Evolutionary conservation across 2,113 vertebrate species (phyloP).

Genomic region (Hyla sarda): DNA sequence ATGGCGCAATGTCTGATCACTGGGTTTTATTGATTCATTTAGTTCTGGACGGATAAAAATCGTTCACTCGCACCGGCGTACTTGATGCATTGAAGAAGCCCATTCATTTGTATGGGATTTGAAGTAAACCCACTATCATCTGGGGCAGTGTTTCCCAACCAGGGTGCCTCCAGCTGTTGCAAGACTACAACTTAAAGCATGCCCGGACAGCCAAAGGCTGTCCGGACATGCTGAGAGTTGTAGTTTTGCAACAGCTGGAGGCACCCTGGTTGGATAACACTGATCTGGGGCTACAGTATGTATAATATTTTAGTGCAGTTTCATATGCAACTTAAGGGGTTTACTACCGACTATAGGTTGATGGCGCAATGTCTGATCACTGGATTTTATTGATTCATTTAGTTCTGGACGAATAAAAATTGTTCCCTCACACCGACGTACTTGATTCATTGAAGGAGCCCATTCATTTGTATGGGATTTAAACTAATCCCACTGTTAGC

Average conservation of each 20-base stretch:
- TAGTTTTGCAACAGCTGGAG: no score
- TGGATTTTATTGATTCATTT: neutral
- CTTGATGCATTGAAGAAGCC: neutral
- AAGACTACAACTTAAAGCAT: no score
- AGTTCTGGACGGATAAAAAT: neutral
- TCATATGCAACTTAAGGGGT: no score
- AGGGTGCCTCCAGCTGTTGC: no score
- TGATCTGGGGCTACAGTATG: no score
- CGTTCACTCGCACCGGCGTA: neutral
- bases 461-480: neutral
- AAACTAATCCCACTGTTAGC: neutral
- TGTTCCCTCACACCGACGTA: neutral
- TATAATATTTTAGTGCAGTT: no score
- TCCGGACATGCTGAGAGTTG: no score
- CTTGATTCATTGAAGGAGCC: neutral
- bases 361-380: neutral
- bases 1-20: neutral
- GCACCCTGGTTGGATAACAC: no score
- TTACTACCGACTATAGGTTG: no score
- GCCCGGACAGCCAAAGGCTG: no score
- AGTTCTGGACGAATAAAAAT: neutral
- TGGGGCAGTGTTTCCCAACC: no score
- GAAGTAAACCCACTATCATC: neutral
- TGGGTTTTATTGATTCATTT: neutral
- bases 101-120: neutral